These are phyloP conservation scores for Tethea ocularis DNA, from an alignment of 2,888 invertebrate genomes.

Conservation along the genomic window DNA sequence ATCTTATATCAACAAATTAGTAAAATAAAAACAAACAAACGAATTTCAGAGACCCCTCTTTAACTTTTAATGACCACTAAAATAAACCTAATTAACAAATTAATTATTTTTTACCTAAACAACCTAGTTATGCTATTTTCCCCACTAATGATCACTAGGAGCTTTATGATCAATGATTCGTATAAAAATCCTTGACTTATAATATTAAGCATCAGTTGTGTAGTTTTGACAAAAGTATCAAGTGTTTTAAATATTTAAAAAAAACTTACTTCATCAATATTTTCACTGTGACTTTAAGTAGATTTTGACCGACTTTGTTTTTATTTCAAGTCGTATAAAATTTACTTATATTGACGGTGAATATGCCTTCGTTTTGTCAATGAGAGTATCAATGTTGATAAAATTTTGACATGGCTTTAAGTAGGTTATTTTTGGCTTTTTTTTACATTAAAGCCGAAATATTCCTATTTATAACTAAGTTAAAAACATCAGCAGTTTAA, in stretches of 20 bases:
- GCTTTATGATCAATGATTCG: constrained; percentile 14
- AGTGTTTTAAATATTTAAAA: neutral
- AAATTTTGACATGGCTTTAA: constrained; percentile 19
- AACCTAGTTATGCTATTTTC: neutral
- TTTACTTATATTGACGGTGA: constrained; percentile 27
- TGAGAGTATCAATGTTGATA: neutral
- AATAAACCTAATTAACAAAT: constrained; percentile 11
- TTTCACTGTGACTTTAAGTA: constrained; percentile 31
- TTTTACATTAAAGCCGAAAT: constrained; percentile 15
- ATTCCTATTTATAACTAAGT: constrained; percentile 20
- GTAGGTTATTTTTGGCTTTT: constrained; percentile 30
- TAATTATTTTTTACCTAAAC: neutral
- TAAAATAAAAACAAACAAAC: neutral
- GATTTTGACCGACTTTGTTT: constrained; percentile 31
- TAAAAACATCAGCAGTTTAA: neutral
- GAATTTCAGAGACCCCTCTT: neutral
- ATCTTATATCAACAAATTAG: neutral
- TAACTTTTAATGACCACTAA: constrained; percentile 12
- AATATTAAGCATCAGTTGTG: constrained; percentile 10
- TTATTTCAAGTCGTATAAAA: constrained; percentile 20
- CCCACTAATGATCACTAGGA: constrained; percentile 8
- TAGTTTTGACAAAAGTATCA: neutral
- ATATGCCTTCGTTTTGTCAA: neutral
- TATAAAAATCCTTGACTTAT: constrained; percentile 14
- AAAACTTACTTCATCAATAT: too few species aligned